A percentile compares a stretch with the other conserved stretches of the same genome.
Evolutionary conservation across 2,113 vertebrate species (phyloP).

Genomic region (Peromyscus leucopus): DNA sequence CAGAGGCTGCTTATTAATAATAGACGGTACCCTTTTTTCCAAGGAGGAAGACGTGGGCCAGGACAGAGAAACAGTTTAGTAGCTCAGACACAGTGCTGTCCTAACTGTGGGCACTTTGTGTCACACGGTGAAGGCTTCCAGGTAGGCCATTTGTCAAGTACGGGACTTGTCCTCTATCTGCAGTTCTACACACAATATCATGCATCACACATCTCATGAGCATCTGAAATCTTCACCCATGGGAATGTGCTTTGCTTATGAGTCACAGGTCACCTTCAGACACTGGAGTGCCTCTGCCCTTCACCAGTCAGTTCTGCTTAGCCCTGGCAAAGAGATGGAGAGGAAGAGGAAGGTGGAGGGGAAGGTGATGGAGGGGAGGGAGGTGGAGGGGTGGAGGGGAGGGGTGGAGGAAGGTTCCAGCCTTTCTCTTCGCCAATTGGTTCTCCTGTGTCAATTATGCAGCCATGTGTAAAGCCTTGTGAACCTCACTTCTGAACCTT

Average conservation of each 20-base stretch:
- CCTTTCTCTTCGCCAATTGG: background rate
- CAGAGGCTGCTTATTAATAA: background rate
- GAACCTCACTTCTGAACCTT: background rate
- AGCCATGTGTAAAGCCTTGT: background rate
- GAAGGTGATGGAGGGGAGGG: background rate
- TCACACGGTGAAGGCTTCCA: background rate
- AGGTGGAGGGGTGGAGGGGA: too few relatives aligned
- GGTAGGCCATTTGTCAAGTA: background rate
- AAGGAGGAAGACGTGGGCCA: background rate
- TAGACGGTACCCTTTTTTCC: background rate
- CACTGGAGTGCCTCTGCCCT: background rate
- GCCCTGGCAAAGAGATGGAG: background rate
- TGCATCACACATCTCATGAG: background rate
- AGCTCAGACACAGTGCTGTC: background rate
- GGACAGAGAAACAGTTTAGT: background rate
- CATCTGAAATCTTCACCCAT: background rate
- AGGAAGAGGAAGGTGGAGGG: background rate
- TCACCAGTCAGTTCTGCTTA: background rate
- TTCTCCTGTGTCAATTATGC: background rate
- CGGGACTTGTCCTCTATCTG: background rate
- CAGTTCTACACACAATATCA: background rate
- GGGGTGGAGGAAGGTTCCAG: background rate
- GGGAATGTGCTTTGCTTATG: background rate
- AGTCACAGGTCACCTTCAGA: background rate
- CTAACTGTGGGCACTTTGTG: background rate